Base-by-base conservation (phyloP, 2,888 invertebrate genomes). In the Actias luna region DNA sequence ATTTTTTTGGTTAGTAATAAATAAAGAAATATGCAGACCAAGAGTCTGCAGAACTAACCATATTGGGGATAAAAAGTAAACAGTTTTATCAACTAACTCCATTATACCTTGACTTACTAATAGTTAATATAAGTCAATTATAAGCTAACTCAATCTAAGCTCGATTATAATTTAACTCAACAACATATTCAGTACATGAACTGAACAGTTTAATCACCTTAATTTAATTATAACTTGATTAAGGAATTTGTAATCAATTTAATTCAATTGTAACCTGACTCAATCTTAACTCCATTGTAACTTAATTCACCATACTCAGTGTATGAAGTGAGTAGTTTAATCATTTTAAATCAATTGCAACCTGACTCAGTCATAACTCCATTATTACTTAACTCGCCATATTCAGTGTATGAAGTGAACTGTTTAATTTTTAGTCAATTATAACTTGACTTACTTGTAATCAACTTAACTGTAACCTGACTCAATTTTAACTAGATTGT, bases 281-380 rank as follows among this genome's bases (percentile, higher is more conserved):
- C n/a, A n/a, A n/a, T n/a, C 60, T 62, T 33, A 65, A 46, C 5
- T 50, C 69, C 69, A 62, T 58, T 16, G 62, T 62, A 29, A 59
- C 22, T 25, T 25, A 58, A 60, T 71, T 72, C 60, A 93, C 95
- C 95, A 67, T 93, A 95, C 31, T 94, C 94, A 10, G 90, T 94
- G 79, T 94, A 95, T 42, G 83, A 94, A 65, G 93, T 87, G 78
- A 97, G 95, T 69, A 97, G 94, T 50, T 92, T 92, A n/a, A n/a
- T n/a, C n/a, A n/a, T n/a, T n/a, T 35, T 36, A 33, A 14, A 12
- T 29, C 36, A 55, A 2, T 22, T 22, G 31, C 22, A 22, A 25
- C 16, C 62, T 58, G 52, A n/a, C n/a, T n/a, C n/a, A n/a, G n/a
- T n/a, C 60, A 60, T 33, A 65, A 46, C 5, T 50, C 69, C 69